Evolutionary conservation across 2,888 invertebrate genomes (phyloP).

Genomic region (Sipha maydis): DNA sequence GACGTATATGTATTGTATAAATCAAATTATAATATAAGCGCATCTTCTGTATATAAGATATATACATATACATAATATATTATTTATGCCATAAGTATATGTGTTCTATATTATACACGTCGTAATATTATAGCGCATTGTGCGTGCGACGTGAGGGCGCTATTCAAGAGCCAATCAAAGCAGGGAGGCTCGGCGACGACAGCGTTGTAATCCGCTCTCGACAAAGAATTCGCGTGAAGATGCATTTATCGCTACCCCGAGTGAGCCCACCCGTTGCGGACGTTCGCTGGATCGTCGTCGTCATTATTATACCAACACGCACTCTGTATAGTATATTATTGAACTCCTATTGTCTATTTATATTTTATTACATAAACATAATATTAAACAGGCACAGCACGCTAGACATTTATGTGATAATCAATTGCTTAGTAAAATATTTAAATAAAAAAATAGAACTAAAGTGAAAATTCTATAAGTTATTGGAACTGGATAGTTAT

Average conservation of each 20-base stretch:
- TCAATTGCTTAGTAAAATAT: too few species aligned
- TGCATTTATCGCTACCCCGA: neutral
- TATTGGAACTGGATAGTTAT: too few species aligned
- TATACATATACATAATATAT: too few species aligned
- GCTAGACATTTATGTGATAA: too few species aligned
- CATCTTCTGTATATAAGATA: neutral
- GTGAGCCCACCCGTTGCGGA: neutral
- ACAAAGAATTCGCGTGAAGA: neutral
- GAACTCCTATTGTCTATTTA: too few species aligned
- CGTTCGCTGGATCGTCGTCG: neutral
- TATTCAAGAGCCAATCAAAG: neutral
- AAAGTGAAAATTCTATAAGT: too few species aligned
- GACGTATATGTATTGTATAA: constrained; percentile 22
- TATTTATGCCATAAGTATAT: neutral
- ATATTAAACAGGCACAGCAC: too few species aligned
- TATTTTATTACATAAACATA: too few species aligned
- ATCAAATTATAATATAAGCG: constrained; percentile 58
- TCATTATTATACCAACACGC: neutral
- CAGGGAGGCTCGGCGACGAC: neutral
- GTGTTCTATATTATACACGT: neutral
- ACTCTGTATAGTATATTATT: too few species aligned
- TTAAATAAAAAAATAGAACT: too few species aligned
- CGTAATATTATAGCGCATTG: neutral
- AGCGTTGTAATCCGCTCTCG: neutral
- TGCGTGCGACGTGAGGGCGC: neutral